A percentile compares a stretch with the other conserved stretches of the same genome.
Conservation (phyloP, 23 tunicate species). For the Styela clava region DNA sequence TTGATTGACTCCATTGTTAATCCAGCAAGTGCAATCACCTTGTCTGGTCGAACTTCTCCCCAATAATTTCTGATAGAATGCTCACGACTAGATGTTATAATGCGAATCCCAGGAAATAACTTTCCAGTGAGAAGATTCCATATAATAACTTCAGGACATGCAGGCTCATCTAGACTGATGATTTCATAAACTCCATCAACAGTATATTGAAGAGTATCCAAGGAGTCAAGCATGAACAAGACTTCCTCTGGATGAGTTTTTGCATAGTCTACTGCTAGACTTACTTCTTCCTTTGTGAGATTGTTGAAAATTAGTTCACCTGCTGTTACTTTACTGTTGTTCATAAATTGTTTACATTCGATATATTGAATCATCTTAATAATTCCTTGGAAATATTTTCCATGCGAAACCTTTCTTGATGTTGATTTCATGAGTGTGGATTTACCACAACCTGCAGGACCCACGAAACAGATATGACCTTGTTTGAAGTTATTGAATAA, state of each 20-base stretch:
- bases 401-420: background rate
- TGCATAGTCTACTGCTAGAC: background rate
- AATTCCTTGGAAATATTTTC: background rate
- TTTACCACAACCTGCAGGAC: background rate
- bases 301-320: background rate
- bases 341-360: background rate
- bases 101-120: background rate
- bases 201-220: constrained; percentile 5
- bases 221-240: constrained; percentile 2
- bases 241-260: background rate
- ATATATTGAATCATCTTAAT: background rate
- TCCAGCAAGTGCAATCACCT: constrained; percentile 12
- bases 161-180: background rate
- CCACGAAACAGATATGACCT: background rate
- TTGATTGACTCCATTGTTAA: constrained; percentile 2
- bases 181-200: background rate
- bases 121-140: constrained; percentile 8
- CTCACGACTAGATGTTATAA: constrained; percentile 1
- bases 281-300: constrained; percentile 2
- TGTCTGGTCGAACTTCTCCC: background rate
- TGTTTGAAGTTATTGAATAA: background rate
- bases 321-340: background rate
- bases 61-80: constrained; percentile 5
- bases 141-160: background rate
- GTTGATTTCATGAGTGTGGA: background rate